Evolutionary conservation across 2,888 invertebrate genomes (phyloP), one percentile per base, ranked within the genome.

Genomic region (Drosophila buzzatii): DNA sequence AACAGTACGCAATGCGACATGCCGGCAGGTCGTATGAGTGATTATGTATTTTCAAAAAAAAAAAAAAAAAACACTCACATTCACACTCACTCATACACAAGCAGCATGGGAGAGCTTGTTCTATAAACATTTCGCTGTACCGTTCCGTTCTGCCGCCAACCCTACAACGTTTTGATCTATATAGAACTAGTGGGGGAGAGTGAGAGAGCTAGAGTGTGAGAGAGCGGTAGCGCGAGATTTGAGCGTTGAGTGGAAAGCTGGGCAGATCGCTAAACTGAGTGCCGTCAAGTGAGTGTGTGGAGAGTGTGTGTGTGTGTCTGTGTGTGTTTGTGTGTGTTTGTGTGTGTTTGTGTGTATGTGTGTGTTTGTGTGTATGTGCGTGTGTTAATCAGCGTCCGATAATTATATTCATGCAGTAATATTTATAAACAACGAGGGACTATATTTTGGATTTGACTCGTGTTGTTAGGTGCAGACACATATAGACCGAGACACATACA

Each of bases 1-100:
- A 89, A 89, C 75, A 89, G 72, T 74, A 82, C 79, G 75, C 85
- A 84, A 69, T 73, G 76, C 73, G 65, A 75, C 71, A 70, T 70
- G 70, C 82, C 73, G 83, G 83, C 73, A 76, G 77, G 82, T 79
- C 89, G 81, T 86, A 85, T 89, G 86, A 85, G 86, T 89, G 84
- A 81, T 89, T 75, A 79, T 83, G 44, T 37, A 41, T 45, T 66
- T 75, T 67, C 41, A 55, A 63, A 82, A 51, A 51, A 18, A 8
- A 41, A 49, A 6, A 9, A 47, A 47, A 3, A 73, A 60, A 45
- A 58, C 61, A 72, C 59, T 59, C 70, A 74, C 53, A 27, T 3
- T 20, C 57, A 52, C 67, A 68, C 37, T 20, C 41, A 60, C 60
- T 27, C 27, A 27, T 6, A 53, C 61, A 68, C 42, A 42, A 45